Base-by-base conservation (phyloP, 92 coral and sea anemone genomes). In the Ricordea florida region DNA sequence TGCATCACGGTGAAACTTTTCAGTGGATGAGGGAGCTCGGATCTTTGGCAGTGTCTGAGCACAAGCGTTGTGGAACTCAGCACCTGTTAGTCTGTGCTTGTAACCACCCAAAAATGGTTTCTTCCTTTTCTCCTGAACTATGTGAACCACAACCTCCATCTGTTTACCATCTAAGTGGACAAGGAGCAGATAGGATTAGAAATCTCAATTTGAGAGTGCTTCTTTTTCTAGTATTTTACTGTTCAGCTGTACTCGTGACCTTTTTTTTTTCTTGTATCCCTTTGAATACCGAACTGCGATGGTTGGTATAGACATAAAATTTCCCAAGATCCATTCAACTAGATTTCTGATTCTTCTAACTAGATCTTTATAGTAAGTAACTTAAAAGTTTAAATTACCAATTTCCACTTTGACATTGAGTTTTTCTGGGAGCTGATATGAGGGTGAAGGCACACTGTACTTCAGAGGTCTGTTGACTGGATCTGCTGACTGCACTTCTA, bases 101-200 rank as follows among this genome's bases (percentile, higher is more conserved):
- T 72, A 94, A 18, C 98, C 98, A 10, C 98, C 98, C 26, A 94
- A 60, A 37, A 85, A 94, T 38, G 96, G 89, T 59, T 94, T 94
- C 83, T 86, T 88, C 57, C 64, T 73, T 41, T 64, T 64, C 53
- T 92, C 98, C 18, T 89, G 93, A 23, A 83, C 61, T 32, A 94
- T 79, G 43, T 80, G 82, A 18, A 94, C 90, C 21, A 29, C 76
- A 66, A 92, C 66, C 87, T 94, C 97, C 49, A 59, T 69, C 14
- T 76, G 82, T 50, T 77, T 66, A 11, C 96, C 89, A 66, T 74
- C 96, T 89, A 65, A n/a, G n/a, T n/a, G n/a, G n/a, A n/a, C n/a
- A n/a, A n/a, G n/a, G n/a, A n/a, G n/a, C n/a, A n/a, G n/a, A n/a
- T n/a, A n/a, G n/a, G n/a, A n/a, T n/a, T n/a, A n/a, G n/a, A n/a